These are phyloP conservation scores for Sebastes iracundus DNA, from an alignment of 2,797 vertebrate genomes.

Conservation along the genomic window DNA sequence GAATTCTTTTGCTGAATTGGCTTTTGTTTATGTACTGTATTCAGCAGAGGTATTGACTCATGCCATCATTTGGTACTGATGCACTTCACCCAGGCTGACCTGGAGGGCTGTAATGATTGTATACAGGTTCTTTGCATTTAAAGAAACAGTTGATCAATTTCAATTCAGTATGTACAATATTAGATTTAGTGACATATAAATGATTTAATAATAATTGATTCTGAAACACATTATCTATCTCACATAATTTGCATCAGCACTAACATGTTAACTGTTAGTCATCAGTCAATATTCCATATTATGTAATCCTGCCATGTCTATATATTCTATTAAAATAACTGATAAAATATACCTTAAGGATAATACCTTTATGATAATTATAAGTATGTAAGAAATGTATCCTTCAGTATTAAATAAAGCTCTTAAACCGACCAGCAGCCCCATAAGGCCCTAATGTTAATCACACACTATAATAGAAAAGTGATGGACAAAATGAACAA, in stretches of 20 bases:
- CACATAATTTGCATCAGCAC: neutral
- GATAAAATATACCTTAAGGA: no score
- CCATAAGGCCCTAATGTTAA: neutral
- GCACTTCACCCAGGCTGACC: neutral
- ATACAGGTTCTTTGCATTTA: neutral
- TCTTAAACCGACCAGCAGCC: neutral
- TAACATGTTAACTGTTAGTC: no score
- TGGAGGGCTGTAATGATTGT: neutral
- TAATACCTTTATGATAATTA: neutral
- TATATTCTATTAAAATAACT: neutral
- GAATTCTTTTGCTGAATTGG: neutral
- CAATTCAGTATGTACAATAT: neutral
- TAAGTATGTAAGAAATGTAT: neutral
- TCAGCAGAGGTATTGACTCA: neutral
- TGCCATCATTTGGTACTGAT: neutral
- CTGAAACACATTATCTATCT: neutral
- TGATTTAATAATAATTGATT: neutral
- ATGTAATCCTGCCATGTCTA: neutral
- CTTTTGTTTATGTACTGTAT: neutral
- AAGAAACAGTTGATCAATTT: neutral
- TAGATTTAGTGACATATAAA: neutral
- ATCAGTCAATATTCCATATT: neutral
- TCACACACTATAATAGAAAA: neutral
- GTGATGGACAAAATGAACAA: neutral
- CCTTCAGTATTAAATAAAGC: neutral